Evolutionary conservation across 2,888 invertebrate genomes (phyloP), one percentile per base, ranked within the genome.

Genomic region (Dryocosmus kuriphilus): DNA sequence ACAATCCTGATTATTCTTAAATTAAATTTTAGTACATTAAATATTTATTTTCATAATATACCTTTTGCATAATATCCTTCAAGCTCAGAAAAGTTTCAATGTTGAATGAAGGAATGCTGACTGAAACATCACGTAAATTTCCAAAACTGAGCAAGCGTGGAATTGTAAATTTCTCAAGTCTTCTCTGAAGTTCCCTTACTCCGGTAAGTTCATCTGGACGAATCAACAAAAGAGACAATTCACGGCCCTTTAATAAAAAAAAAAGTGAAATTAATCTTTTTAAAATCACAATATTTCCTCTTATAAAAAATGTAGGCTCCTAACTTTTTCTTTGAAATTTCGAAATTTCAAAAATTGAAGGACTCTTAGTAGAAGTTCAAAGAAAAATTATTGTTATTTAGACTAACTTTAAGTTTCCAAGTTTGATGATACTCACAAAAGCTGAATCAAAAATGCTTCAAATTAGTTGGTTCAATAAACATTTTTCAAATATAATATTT

Each of bases 151-250:
- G 30, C 51, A 71, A 71, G 51, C 71, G 24, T 71, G 71, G n/a
- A 51, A 71, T 51, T 30, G 27, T 71, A 30, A 71, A 71, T 71
- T 51, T 71, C 11, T 71, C 71, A n/a, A 71, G 71, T 51, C n/a
- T 71, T 30, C 51, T 19, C n/a, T 71, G 71, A 16, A 71, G 51
- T 32, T 71, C 71, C 16, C 51, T 46, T n/a, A 71, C 71, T 32
- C 71, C 71, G n/a, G 1, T 51, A 9, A 71, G n/a, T 51, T 71
- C 71, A 14, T 51, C 27, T n/a, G 71, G 71, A 11, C 71, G 51
- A 19, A 71, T 71, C 24, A 71, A 14, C 11, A 71, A 30, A 30
- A 71, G 46, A n/a, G 71, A 51, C 27, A 71, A 4, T 27, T 71
- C 51, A 9, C 71, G 71, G 6, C 51, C 32, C 71, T 71, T 19